Percentiles rank a stretch among this genome's conserved stretches.
phyloP scores from a whole-genome alignment of 2,113 vertebrate genomes.

The Triplophysa tibetana region DNA sequence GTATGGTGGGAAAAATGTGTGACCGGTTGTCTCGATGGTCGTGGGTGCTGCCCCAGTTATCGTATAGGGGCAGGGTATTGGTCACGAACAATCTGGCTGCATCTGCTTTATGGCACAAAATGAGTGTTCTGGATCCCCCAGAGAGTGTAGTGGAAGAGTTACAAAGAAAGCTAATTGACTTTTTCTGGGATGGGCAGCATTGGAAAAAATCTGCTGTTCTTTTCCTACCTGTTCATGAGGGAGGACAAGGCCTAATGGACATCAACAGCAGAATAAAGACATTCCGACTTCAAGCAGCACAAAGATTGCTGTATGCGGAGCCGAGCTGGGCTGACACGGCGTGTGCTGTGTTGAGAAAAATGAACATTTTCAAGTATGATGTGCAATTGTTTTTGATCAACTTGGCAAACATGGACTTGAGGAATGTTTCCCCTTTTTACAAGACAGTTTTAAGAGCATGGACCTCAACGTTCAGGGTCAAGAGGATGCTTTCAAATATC shows the following conservation, averaged over 20 bases:
- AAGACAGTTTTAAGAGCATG: too few species aligned
- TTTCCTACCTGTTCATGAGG: not conserved
- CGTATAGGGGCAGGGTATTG: not conserved
- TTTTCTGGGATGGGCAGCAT: conserved; percentile 8
- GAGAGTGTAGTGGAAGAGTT: not conserved
- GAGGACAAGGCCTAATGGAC: too few species aligned
- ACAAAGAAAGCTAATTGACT: not conserved
- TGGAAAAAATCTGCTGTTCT: conserved; percentile 6
- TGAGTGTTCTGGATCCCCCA: not conserved
- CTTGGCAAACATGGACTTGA: not conserved
- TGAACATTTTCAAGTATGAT: not conserved
- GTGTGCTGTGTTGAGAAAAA: not conserved
- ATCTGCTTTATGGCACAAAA: not conserved
- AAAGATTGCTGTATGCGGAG: not conserved
- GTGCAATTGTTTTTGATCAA: not conserved
- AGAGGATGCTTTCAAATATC: too few species aligned
- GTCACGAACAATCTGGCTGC: too few species aligned
- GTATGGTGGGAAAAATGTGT: too few species aligned
- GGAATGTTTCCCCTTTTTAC: not conserved
- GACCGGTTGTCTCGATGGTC: too few species aligned
- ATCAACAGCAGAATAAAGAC: too few species aligned
- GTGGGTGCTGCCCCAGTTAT: too few species aligned
- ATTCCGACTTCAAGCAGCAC: too few species aligned
- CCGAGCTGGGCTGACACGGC: not conserved
- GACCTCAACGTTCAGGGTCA: too few species aligned